Evolutionary conservation across 2,797 vertebrate genomes (phyloP), one percentile per base, ranked within the genome.

Genomic region (Pseudocheirus occidentalis): DNA sequence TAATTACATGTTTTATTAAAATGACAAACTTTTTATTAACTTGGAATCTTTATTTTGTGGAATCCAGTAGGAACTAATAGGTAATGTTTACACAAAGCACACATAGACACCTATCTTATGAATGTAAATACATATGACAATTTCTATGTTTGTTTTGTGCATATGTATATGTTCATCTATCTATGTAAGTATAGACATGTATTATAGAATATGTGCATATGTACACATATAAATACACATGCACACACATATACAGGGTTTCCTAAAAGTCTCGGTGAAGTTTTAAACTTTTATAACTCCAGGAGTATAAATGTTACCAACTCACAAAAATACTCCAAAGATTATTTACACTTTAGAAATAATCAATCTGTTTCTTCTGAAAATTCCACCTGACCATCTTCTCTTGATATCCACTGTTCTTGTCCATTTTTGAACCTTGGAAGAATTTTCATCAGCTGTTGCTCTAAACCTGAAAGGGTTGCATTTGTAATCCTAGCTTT

Each of bases 11-110:
- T 95, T 96, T 93, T 52, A 91, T 53, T 91, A 89, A 53, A 90
- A 29, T 93, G 90, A 93, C 40, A 62, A 91, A 90, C 52, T 81
- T 95, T 55, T 94, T 89, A 66, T 94, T 94, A 81, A 81, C 94
- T 90, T 90, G 81, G 66, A 56, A 55, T 93, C 57, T 94, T 92
- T 92, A 91, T 87, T 87, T 87, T 87, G 10, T 87, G 21, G 3
- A 10, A 9, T 46, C 21, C 18, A 46, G 27, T 87, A 46, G 91
- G 52, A 94, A 55, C 50, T 50, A 73, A 16, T 55, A 91, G 87
- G 53, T 12, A 0, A 21, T 87, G 53, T 18, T 57, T 62, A n/a
- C 0, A 54, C 11, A 5, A 1, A 27, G 73, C 9, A 87, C 46
- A 73, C 1, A 2, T 27, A 87, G 40, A 46, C 11, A 27, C 24